Percentiles rank a stretch among this genome's conserved stretches.
Conservation (phyloP, 2,888 invertebrate species). For the Choreutis nemorana region DNA sequence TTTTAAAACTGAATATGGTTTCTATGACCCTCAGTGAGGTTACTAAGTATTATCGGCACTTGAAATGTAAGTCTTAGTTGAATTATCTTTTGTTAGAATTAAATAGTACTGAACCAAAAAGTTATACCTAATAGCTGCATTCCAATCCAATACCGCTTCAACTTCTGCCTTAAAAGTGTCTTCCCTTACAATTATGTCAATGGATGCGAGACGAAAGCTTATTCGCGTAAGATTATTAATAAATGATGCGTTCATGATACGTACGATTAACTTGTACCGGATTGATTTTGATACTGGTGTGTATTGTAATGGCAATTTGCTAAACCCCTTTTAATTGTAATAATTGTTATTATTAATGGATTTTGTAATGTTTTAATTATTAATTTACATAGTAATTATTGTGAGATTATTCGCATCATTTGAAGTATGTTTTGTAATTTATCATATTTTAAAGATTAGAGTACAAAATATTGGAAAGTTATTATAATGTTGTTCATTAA, state of each 20-base stretch:
- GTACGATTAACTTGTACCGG: conserved; percentile 16
- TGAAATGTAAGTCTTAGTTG: no score
- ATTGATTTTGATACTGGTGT: conserved; percentile 38
- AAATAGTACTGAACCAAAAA: conserved; percentile 31
- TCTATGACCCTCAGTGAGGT: no score
- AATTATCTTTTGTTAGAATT: no score
- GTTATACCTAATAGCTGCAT: conserved; percentile 25
- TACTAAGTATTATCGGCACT: no score
- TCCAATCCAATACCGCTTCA: no score
- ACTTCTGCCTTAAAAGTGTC: no score
- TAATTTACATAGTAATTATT: conserved; percentile 61
- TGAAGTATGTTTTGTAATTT: conserved; percentile 61
- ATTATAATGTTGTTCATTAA: conserved; percentile 61
- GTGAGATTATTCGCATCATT: conserved; percentile 46
- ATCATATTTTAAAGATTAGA: conserved; percentile 65
- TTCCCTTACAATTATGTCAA: no score
- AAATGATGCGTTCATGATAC: no score
- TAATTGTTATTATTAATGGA: conserved; percentile 53
- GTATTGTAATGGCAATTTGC: conserved; percentile 48
- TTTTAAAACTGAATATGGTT: no score
- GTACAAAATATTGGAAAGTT: conserved; percentile 66
- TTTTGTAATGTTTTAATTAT: conserved; percentile 62
- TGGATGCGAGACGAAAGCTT: no score
- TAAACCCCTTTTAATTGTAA: conserved; percentile 53
- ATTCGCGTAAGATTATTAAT: no score